Evolutionary conservation across 2,797 vertebrate species (phyloP).

Genomic region (Fratercula arctica): DNA sequence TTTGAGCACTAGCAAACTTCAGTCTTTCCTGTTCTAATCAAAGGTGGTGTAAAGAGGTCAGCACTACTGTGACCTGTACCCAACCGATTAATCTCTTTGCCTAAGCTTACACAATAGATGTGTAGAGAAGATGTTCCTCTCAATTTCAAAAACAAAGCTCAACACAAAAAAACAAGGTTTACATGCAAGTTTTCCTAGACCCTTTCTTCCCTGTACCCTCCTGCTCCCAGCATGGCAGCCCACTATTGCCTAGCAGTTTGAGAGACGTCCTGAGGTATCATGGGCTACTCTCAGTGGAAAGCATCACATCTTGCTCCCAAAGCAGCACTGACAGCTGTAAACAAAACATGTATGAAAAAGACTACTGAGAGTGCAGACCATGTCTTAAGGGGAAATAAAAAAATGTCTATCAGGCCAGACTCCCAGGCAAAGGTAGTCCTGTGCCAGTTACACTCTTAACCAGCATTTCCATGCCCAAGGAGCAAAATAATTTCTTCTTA

Average conservation of each 20-base stretch:
- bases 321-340: background rate
- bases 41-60: background rate
- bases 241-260: background rate
- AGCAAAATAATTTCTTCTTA: constrained; percentile 3
- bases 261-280: background rate
- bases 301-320: background rate
- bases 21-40: background rate
- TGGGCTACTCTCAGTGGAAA: accelerated
- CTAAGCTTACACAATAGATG: background rate
- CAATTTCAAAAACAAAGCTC: background rate
- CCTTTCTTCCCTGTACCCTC: background rate
- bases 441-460: background rate
- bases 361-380: background rate
- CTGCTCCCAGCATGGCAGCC: background rate
- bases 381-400: background rate
- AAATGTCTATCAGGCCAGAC: background rate
- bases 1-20: background rate
- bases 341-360: background rate
- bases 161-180: accelerated
- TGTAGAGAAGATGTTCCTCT: background rate
- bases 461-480: background rate
- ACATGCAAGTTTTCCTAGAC: background rate
- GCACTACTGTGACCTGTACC: background rate
- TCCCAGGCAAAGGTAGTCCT: background rate
- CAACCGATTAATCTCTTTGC: accelerated